These are phyloP conservation scores for Carpatolechia fugitivella DNA, from an alignment of 2,888 invertebrate species.

Conservation along the genomic window DNA sequence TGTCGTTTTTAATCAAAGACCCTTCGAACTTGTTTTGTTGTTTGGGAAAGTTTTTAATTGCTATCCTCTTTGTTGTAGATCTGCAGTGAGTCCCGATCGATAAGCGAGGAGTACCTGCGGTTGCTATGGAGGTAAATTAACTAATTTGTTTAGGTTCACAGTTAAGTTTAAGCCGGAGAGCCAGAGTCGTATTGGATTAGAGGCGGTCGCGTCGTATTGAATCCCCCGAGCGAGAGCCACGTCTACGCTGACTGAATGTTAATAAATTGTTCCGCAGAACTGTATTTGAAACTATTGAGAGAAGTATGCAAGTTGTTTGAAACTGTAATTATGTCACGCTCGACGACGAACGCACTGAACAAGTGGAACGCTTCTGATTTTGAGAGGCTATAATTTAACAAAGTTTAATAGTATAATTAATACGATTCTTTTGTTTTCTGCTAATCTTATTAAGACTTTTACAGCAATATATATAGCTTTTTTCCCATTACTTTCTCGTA, in stretches of 20 bases:
- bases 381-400: too few species aligned
- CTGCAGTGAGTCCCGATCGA: constrained; percentile 23
- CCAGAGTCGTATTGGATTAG: not conserved
- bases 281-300: not conserved
- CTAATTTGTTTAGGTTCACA: constrained; percentile 16
- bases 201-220: not conserved
- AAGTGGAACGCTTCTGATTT: too few species aligned
- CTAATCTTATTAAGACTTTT: too few species aligned
- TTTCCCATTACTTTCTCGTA: too few species aligned
- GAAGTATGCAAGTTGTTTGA: not conserved
- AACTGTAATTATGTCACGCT: not conserved
- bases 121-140: constrained; percentile 21
- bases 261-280: not conserved
- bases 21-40: constrained; percentile 50
- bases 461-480: too few species aligned
- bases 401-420: too few species aligned
- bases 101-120: constrained; percentile 26
- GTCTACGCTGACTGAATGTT: not conserved
- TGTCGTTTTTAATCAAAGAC: constrained; percentile 56
- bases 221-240: not conserved
- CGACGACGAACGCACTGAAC: not conserved
- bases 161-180: not conserved
- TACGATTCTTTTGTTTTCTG: too few species aligned
- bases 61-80: constrained; percentile 39
- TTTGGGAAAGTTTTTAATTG: constrained; percentile 63